A percentile compares a stretch with the other conserved stretches of the same genome.
These are phyloP conservation scores for Penaeus japonicus DNA, from an alignment of 1,140 invertebrate species.

Conservation along the genomic window DNA sequence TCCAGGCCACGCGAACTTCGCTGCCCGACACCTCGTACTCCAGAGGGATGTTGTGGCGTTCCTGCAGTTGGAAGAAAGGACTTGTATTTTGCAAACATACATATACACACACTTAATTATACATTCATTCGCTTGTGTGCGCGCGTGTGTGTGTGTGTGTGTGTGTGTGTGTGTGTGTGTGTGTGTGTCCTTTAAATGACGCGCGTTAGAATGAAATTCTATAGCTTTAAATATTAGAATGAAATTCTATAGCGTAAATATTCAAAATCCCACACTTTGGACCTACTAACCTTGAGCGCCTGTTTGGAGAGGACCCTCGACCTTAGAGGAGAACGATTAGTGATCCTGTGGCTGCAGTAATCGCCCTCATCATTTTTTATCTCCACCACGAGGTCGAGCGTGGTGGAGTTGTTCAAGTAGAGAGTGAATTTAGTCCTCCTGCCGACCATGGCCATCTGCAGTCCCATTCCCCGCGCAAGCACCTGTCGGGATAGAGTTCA, in stretches of 20 bases:
- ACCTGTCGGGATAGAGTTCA: not conserved
- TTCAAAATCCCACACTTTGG: not conserved
- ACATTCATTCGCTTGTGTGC: no score
- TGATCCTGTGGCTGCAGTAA: conserved; percentile 26
- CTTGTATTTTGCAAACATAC: no score
- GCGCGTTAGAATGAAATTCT: no score
- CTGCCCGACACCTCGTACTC: conserved; percentile 23
- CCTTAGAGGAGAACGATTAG: not conserved
- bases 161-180: no score
- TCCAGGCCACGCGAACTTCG: conserved; percentile 32
- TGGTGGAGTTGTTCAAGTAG: not conserved
- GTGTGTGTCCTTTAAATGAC: no score
- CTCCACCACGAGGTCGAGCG: conserved; percentile 27
- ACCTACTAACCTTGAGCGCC: not conserved
- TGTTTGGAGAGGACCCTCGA: not conserved
- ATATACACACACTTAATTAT: no score
- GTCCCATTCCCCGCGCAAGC: conserved; percentile 34
- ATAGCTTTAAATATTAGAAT: no score
- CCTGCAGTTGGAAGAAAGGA: not conserved
- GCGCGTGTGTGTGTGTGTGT: no score
- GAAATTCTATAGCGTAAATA: not conserved
- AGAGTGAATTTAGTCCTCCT: conserved; percentile 26
- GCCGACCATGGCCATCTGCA: conserved; percentile 41
- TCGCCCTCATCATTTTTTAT: conserved; percentile 6
- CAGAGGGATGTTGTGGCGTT: conserved; percentile 19